A percentile compares a stretch with the other conserved stretches of the same genome.
Conservation (phyloP, 1,140 invertebrate species). For the Drosophila sucinea region DNA sequence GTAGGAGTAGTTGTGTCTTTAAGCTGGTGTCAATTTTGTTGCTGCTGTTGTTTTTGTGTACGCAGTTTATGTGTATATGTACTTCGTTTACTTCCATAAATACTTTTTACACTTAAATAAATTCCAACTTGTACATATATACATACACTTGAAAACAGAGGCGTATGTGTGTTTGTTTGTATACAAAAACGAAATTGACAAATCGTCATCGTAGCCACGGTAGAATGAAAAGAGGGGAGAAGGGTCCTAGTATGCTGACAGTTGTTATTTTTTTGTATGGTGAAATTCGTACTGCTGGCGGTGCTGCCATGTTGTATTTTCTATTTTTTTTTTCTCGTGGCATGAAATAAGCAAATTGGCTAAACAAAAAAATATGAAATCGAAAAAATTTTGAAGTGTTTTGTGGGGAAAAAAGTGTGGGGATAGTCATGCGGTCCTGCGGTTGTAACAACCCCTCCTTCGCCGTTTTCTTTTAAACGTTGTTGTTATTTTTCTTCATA, state of each 20-base stretch:
- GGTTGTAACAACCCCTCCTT: neutral
- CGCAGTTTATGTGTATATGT: slow-evolving; percentile 12
- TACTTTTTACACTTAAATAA: slow-evolving; percentile 15
- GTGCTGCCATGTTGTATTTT: slow-evolving; percentile 70
- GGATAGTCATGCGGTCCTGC: slow-evolving; percentile 44
- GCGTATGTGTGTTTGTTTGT: slow-evolving; percentile 40
- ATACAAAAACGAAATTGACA: slow-evolving; percentile 38
- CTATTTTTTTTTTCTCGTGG: slow-evolving; percentile 47
- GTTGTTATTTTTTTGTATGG: slow-evolving; percentile 60
- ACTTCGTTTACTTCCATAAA: neutral
- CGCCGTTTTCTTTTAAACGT: slow-evolving; percentile 55
- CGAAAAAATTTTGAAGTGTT: slow-evolving; percentile 5
- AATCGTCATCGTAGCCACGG: slow-evolving; percentile 29
- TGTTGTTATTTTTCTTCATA: slow-evolving; percentile 38
- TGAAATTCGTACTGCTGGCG: slow-evolving; percentile 65
- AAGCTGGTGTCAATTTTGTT: slow-evolving; percentile 47
- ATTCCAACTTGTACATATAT: slow-evolving; percentile 17
- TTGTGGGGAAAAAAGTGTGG: slow-evolving; percentile 51
- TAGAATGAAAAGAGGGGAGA: slow-evolving; percentile 1
- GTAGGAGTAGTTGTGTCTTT: slow-evolving; percentile 12
- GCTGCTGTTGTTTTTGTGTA: slow-evolving; percentile 41
- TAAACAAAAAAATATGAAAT: slow-evolving; percentile 44
- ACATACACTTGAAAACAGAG: slow-evolving; percentile 3
- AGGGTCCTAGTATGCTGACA: slow-evolving; percentile 38
- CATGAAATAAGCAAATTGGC: slow-evolving; percentile 74